A percentile compares a stretch with the other conserved stretches of the same genome.
phyloP scores from a whole-genome alignment of 2,113 vertebrate genomes.

The Damaliscus lunatus region DNA sequence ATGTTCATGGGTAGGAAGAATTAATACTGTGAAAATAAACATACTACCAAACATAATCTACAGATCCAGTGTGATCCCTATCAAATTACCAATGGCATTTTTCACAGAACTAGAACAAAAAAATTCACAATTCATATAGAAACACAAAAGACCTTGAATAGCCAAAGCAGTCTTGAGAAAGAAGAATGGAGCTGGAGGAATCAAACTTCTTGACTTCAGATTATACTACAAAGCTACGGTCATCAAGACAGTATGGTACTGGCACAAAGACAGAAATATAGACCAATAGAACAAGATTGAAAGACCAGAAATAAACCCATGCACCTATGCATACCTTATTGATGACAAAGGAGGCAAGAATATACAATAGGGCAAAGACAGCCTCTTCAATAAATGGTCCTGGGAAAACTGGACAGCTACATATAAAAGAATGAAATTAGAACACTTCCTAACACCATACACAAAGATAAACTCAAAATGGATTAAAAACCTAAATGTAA shows the following conservation, averaged over 20 bases:
- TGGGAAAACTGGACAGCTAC: background rate
- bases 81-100: background rate
- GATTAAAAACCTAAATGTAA: background rate
- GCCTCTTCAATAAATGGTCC: background rate
- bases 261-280: background rate
- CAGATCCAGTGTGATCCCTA: background rate
- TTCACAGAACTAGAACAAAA: background rate
- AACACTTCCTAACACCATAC: background rate
- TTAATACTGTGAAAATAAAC: background rate
- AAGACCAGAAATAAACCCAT: background rate
- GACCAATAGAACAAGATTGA: background rate
- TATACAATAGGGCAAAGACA: background rate
- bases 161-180: background rate
- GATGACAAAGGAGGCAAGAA: background rate
- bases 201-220: background rate
- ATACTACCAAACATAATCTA: background rate
- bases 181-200: background rate
- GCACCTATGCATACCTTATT: background rate
- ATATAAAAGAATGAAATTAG: background rate
- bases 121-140: background rate
- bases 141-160: background rate
- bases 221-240: background rate
- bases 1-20: background rate
- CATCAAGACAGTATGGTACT: background rate
- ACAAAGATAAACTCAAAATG: too few relatives aligned